A percentile compares a stretch with the other conserved stretches of the same genome.
Conservation (phyloP, 2,888 invertebrate species). For the Lysandra bellargus region DNA sequence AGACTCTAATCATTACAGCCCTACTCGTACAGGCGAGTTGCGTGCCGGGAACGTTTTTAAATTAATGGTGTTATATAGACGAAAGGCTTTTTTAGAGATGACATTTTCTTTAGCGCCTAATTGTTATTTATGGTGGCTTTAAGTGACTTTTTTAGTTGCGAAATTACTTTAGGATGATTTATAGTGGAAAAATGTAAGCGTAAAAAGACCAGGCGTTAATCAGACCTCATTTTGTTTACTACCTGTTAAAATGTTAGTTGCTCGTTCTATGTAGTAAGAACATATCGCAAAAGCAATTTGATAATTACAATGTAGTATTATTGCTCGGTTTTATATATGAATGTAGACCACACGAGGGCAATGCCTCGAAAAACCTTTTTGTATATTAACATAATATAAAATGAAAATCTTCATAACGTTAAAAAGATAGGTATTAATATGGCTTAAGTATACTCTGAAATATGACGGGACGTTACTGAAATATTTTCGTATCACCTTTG, state of each 20-base stretch:
- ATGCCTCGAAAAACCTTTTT: constrained; percentile 20
- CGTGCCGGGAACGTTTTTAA: constrained; percentile 41
- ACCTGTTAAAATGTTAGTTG: background rate
- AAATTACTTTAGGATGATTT: constrained; percentile 8
- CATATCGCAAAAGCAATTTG: background rate
- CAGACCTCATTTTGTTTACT: background rate
- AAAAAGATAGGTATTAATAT: constrained; percentile 31
- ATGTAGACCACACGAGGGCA: background rate
- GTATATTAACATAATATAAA: constrained; percentile 24
- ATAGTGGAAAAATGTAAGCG: constrained; percentile 3
- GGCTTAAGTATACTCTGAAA: constrained; percentile 32
- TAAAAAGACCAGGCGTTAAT: background rate
- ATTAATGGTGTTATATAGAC: constrained; percentile 36
- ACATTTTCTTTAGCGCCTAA: constrained; percentile 30
- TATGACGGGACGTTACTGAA: constrained; percentile 33
- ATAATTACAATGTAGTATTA: background rate
- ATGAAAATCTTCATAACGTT: constrained; percentile 29
- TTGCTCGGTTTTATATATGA: background rate
- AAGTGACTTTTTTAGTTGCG: constrained; percentile 20
- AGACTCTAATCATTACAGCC: constrained; percentile 72
- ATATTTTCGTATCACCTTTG: constrained; percentile 34
- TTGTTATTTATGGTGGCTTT: constrained; percentile 23
- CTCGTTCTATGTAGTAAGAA: background rate
- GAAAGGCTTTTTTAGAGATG: constrained; percentile 29
- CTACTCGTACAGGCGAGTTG: constrained; percentile 47